A percentile compares a stretch with the other conserved stretches of the same genome.
These are phyloP conservation scores for Sterna hirundo DNA, from an alignment of 2,113 vertebrate species.

Conservation along the genomic window DNA sequence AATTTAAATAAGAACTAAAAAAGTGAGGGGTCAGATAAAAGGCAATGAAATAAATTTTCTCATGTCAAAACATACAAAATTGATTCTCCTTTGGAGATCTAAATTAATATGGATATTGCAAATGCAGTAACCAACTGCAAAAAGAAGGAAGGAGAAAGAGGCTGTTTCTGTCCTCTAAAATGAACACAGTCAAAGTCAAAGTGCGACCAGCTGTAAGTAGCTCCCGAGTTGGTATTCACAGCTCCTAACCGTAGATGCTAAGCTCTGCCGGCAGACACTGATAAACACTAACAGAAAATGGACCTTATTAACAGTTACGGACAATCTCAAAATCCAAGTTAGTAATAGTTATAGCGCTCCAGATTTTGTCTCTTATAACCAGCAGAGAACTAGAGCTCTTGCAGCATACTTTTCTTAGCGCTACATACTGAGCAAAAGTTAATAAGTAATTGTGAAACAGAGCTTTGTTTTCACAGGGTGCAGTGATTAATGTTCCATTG, in stretches of 20 bases:
- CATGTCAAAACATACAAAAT: conserved; percentile 18
- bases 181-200: background rate
- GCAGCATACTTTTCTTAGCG: background rate
- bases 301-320: background rate
- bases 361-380: background rate
- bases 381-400: background rate
- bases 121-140: background rate
- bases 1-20: conserved; percentile 55
- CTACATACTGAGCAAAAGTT: background rate
- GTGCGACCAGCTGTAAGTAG: background rate
- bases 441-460: background rate
- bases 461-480: background rate
- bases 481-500: background rate
- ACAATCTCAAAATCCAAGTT: background rate
- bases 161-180: background rate
- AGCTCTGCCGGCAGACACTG: background rate
- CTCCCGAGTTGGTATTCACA: background rate
- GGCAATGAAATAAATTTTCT: conserved; percentile 21
- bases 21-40: conserved; percentile 1
- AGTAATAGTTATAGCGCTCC: background rate
- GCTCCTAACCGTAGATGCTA: background rate
- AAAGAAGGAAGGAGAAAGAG: background rate
- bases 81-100: background rate
- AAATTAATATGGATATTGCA: background rate
- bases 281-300: background rate